These are phyloP conservation scores for Lytechinus pictus DNA, from an alignment of 35 echinoderm and acorn worm genomes.

Conservation along the genomic window DNA sequence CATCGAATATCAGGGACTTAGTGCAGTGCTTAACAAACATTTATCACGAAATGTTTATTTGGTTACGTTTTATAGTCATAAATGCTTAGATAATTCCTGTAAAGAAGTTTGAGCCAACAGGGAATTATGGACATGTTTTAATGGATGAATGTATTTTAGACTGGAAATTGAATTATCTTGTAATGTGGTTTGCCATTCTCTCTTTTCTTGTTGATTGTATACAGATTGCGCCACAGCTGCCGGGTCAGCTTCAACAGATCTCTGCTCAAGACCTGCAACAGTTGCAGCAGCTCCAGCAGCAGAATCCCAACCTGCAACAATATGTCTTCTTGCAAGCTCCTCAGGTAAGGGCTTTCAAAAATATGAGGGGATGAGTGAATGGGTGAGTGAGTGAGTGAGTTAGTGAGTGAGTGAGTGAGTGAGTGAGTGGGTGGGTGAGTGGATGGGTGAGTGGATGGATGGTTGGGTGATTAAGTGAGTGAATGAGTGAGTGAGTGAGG, in stretches of 20 bases:
- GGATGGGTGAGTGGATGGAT: too few species aligned
- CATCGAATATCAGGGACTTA: too few species aligned
- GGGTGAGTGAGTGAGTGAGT: not conserved
- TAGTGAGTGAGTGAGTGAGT: not conserved
- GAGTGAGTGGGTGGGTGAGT: not conserved
- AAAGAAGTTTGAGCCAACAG: too few species aligned
- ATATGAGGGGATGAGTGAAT: not conserved
- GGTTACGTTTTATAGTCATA: too few species aligned
- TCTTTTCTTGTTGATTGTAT: not conserved
- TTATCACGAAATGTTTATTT: too few species aligned
- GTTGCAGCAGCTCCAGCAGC: conserved; percentile 81
- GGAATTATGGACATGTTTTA: too few species aligned
- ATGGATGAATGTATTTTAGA: too few species aligned
- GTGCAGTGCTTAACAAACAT: too few species aligned
- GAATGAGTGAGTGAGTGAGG: too few species aligned
- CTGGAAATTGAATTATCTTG: not conserved
- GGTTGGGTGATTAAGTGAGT: too few species aligned
- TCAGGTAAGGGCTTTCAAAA: conserved; percentile 54
- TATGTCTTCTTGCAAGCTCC: conserved; percentile 79
- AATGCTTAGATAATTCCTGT: too few species aligned
- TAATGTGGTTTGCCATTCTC: not conserved
- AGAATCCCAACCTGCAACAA: conserved; percentile 82
- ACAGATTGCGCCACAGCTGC: conserved; percentile 71
- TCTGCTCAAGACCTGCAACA: conserved; percentile 80
- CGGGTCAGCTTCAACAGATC: conserved; percentile 79